These are phyloP conservation scores for Chymomyza procnemis DNA, from an alignment of 2,888 invertebrate species.

Conservation along the genomic window DNA sequence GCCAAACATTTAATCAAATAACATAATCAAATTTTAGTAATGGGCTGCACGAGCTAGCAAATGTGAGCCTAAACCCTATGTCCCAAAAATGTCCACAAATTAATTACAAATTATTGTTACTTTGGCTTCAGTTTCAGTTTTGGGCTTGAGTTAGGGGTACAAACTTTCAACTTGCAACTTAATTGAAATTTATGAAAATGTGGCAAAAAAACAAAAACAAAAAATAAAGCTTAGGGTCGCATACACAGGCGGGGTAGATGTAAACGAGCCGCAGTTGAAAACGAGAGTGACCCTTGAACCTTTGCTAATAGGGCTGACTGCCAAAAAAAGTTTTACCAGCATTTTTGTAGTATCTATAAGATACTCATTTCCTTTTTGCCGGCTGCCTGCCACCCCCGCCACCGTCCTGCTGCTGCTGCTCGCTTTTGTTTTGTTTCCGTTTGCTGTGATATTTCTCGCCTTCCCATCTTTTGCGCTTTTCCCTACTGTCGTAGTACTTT, in stretches of 20 bases:
- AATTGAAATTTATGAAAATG: conserved; percentile 4
- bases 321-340: not conserved
- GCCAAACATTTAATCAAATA: not conserved
- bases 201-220: not conserved
- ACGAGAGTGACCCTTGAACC: not conserved
- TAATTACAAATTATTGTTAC: not conserved
- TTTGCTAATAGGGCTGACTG: not conserved
- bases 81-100: not conserved
- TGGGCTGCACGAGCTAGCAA: not conserved
- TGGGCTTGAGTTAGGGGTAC: not conserved
- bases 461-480: not conserved
- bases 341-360: not conserved
- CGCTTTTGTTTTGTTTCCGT: not conserved
- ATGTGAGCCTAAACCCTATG: not conserved
- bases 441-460: not conserved
- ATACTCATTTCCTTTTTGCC: not conserved
- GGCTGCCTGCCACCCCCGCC: not conserved
- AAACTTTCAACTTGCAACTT: not conserved
- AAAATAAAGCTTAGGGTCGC: not conserved
- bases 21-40: not conserved
- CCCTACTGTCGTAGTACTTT: not conserved
- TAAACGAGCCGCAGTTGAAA: not conserved
- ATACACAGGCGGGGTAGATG: too few relatives aligned
- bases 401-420: too few relatives aligned
- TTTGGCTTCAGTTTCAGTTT: not conserved